Conservation (phyloP, 2,113 vertebrate genomes). For the Etheostoma cragini region DNA sequence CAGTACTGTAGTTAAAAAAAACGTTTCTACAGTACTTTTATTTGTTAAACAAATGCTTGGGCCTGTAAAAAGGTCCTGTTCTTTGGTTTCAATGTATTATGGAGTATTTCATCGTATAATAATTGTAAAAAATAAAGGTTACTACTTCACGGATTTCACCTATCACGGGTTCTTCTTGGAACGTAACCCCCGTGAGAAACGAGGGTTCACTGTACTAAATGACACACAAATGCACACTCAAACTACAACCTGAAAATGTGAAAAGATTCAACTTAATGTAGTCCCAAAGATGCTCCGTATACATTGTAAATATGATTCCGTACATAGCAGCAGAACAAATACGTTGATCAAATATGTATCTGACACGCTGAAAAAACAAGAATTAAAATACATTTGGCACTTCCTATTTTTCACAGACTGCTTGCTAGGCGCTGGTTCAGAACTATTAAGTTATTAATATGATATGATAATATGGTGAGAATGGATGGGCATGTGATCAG, state of each 20-base stretch:
- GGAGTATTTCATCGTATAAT: too few species aligned
- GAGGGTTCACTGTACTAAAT: not conserved
- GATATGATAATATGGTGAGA: not conserved
- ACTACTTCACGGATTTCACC: too few species aligned
- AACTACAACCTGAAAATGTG: not conserved
- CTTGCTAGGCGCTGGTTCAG: not conserved
- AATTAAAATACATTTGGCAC: not conserved
- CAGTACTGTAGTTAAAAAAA: too few species aligned
- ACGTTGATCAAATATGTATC: not conserved
- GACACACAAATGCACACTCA: not conserved
- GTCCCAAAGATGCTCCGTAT: not conserved
- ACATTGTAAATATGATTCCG: not conserved
- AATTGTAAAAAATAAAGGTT: too few species aligned
- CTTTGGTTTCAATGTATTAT: too few species aligned
- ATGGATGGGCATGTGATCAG: too few species aligned
- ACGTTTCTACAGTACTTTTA: too few species aligned
- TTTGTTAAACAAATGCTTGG: too few species aligned
- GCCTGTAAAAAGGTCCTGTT: too few species aligned
- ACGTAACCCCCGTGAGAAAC: too few species aligned
- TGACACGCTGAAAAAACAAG: not conserved
- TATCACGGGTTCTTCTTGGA: too few species aligned
- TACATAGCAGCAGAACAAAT: not conserved
- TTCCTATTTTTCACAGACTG: too few species aligned
- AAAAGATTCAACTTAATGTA: not conserved
- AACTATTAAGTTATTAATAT: not conserved